phyloP scores from a whole-genome alignment of 2,888 invertebrate genomes.

The Hypsopygia costalis region DNA sequence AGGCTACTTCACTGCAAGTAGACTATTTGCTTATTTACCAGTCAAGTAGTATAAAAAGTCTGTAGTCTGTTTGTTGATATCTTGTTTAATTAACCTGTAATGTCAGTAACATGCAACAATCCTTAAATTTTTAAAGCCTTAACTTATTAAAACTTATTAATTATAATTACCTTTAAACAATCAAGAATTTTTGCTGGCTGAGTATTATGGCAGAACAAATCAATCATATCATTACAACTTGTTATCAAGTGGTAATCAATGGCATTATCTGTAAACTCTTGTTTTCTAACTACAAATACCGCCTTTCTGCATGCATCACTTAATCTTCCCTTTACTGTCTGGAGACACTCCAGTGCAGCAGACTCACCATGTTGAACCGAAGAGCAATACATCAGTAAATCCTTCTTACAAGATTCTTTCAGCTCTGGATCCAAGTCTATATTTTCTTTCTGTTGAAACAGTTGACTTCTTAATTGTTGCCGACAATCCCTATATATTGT shows the following conservation, averaged over 20 bases:
- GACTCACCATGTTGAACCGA: slow-evolving; percentile 84
- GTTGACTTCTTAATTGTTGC: slow-evolving; percentile 93
- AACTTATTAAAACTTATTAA: too few relatives aligned
- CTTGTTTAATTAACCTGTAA: too few relatives aligned
- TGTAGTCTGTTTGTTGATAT: too few relatives aligned
- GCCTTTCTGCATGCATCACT: slow-evolving; percentile 87
- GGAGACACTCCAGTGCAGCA: slow-evolving; percentile 90
- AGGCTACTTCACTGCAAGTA: too few relatives aligned
- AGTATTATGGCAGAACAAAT: slow-evolving; percentile 88
- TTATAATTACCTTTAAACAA: slow-evolving; percentile 84
- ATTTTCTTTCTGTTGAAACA: slow-evolving; percentile 95
- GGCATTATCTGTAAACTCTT: slow-evolving; percentile 92
- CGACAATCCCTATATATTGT: slow-evolving; percentile 93
- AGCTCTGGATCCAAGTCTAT: slow-evolving; percentile 92
- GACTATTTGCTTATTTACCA: too few relatives aligned
- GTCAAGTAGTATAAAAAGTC: too few relatives aligned
- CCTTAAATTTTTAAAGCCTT: too few relatives aligned
- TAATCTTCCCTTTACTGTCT: slow-evolving; percentile 82
- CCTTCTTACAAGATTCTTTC: slow-evolving; percentile 89
- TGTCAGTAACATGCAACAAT: too few relatives aligned
- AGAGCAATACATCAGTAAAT: slow-evolving; percentile 87
- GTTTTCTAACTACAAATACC: slow-evolving; percentile 91
- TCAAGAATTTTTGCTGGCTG: slow-evolving; percentile 86
- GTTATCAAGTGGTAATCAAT: slow-evolving; percentile 92
- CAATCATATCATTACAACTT: slow-evolving; percentile 92